Base-by-base conservation (phyloP, 2,113 vertebrate species). In the Benitochromis conjunctus region DNA sequence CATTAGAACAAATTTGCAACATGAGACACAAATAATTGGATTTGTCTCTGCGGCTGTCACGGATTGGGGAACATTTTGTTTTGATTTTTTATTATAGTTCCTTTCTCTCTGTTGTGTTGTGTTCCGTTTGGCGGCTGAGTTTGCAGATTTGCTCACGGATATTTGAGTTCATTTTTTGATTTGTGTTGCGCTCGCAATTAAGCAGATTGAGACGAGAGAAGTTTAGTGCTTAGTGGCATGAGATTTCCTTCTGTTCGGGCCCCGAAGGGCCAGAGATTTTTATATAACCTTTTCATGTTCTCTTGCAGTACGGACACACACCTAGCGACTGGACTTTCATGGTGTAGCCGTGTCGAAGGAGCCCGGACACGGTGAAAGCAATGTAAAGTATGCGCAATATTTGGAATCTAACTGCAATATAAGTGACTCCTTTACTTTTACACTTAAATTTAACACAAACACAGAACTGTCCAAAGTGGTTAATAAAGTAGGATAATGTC, bases 1-100 rank as follows among this genome's bases (percentile, higher is more conserved):
- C 95, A 96, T 96, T 96, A 96, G 95, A 96, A 94, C 94, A 96
- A 96, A 96, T 96, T 96, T 96, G 93, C 96, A 93, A 96, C 95
- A 96, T 95, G 95, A 96, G 96, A 96, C 89, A 86, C 94, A 95
- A 96, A 96, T 97, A 96, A 96, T 96, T 97, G 95, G 96, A 96
- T 97, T 97, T 96, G 96, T 95, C 94, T 95, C 89, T 19, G 71
- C 90, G 92, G 89, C 94, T 96, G 94, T 96, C 94, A 89, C 69
- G 85, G 93, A 96, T 92, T 94, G 88, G 90, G 91, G 90, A 94
- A 93, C 91, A 94, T 95, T 95, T 94, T 92, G 94, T 95, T 96
- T 94, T 88, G 92, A 95, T 95, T 95, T 93, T 92, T 93, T 93
- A 92, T 92, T 94, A 91, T 93, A 60, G 60, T 86, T 86, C 46